Conservation (phyloP, 2,888 invertebrate genomes). For the Thera britannica region DNA sequence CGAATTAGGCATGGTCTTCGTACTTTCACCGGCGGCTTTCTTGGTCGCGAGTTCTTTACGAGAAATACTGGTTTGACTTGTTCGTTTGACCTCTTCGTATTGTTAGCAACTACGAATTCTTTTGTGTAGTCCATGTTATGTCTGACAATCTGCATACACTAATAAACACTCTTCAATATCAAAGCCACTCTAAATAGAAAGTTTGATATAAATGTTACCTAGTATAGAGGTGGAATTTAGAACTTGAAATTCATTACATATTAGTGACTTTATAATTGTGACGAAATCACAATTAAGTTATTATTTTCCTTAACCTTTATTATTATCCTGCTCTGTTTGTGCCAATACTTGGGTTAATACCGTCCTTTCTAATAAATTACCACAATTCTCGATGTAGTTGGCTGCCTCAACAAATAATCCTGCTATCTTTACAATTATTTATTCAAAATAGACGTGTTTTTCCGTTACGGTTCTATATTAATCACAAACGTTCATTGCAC, state of each 20-base stretch:
- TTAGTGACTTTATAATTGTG: neutral
- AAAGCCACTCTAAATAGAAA: neutral
- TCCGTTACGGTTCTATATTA: conserved; percentile 66
- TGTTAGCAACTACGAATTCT: conserved; percentile 59
- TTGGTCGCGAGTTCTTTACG: conserved; percentile 58
- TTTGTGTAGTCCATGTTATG: conserved; percentile 53
- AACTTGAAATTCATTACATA: no score
- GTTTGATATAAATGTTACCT: neutral
- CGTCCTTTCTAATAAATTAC: conserved; percentile 42
- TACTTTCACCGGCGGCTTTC: conserved; percentile 81
- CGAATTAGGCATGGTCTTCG: conserved; percentile 68
- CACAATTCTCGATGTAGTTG: conserved; percentile 45
- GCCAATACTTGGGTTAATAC: conserved; percentile 4
- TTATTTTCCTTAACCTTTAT: neutral
- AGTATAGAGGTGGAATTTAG: no score
- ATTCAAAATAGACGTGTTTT: conserved; percentile 54
- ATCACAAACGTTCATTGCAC: conserved; percentile 65
- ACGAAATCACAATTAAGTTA: neutral
- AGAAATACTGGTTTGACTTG: conserved; percentile 66
- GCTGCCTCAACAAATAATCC: conserved; percentile 51
- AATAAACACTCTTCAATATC: conserved; percentile 45
- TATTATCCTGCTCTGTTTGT: neutral
- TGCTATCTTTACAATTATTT: conserved; percentile 43
- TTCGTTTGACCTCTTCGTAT: conserved; percentile 71
- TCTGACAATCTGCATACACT: conserved; percentile 50